Conservation (phyloP, 2,113 vertebrate species). For the Cryptotis parvus region DNA sequence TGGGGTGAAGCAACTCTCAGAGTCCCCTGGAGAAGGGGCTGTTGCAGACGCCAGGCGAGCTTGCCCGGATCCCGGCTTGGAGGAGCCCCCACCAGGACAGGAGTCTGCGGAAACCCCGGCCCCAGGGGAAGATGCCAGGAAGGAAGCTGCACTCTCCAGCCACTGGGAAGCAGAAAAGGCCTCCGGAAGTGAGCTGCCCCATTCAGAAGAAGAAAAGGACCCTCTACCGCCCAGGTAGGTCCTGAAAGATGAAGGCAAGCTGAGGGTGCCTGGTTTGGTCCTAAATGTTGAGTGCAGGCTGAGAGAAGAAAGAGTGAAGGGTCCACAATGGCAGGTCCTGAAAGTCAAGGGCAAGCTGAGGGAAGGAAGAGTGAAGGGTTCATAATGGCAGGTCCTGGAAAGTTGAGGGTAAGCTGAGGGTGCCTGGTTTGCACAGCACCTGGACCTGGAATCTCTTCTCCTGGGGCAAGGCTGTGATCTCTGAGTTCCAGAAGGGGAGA, state of each 20-base stretch:
- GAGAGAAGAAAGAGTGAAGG: too few species aligned
- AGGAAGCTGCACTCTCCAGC: constrained; percentile 26
- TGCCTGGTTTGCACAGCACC: too few species aligned
- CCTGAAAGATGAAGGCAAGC: background rate
- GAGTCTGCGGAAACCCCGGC: background rate
- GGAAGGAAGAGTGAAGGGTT: too few species aligned
- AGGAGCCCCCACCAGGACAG: background rate
- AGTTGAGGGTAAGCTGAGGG: rapidly evolving
- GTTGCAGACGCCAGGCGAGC: too few species aligned
- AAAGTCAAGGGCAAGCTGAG: too few species aligned
- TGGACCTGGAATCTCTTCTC: background rate
- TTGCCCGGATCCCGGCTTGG: background rate
- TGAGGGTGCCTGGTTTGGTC: too few species aligned
- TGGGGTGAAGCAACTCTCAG: too few species aligned
- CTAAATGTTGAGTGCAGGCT: too few species aligned
- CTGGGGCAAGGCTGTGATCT: background rate
- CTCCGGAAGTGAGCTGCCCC: too few species aligned
- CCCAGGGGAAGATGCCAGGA: constrained; percentile 45
- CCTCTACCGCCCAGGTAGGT: constrained; percentile 92
- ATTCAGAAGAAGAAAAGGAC: constrained; percentile 95
- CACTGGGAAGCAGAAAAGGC: constrained; percentile 40
- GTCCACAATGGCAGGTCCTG: too few species aligned
- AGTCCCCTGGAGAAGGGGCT: too few species aligned
- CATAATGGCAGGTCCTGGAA: too few species aligned
- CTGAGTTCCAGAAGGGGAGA: background rate